Conservation (phyloP, 2,113 vertebrate species). For the Corythaeola cristata region DNA sequence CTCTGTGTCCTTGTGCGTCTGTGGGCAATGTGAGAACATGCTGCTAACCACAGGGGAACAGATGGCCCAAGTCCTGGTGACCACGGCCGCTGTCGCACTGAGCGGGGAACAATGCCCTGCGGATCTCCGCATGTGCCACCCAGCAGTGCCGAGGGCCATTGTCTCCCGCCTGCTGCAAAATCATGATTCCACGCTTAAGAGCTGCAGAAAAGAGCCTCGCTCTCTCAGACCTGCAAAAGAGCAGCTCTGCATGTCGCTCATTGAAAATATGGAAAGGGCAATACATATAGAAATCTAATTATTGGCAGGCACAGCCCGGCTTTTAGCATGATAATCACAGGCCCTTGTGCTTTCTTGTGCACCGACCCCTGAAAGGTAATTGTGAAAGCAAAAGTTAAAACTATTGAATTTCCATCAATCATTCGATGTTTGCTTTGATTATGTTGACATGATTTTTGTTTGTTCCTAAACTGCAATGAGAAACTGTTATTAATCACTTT, state of each 20-base stretch:
- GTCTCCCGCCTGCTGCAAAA: not conserved
- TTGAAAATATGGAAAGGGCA: not conserved
- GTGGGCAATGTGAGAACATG: not conserved
- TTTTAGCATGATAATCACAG: not conserved
- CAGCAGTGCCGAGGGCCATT: not conserved
- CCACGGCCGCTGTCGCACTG: not conserved
- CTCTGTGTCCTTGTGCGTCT: not conserved
- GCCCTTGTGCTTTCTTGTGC: not conserved
- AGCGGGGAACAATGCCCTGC: not conserved
- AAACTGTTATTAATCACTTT: not conserved
- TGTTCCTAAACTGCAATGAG: not conserved
- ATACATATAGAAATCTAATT: constrained; percentile 50
- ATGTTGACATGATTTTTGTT: not conserved
- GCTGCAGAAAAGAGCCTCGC: not conserved
- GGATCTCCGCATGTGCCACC: not conserved
- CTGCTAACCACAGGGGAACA: constrained; percentile 8
- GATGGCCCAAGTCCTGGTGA: not conserved
- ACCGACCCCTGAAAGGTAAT: not conserved
- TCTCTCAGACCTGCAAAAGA: not conserved
- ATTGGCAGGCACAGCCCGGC: not conserved
- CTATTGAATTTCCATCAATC: not conserved
- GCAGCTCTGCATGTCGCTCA: not conserved
- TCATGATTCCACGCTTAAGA: not conserved
- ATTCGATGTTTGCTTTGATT: not conserved
- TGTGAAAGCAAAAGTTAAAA: not conserved